A percentile compares a stretch with the other conserved stretches of the same genome.
Evolutionary conservation across 2,888 invertebrate genomes (phyloP).

Genomic region (Hyppa rectilinea): DNA sequence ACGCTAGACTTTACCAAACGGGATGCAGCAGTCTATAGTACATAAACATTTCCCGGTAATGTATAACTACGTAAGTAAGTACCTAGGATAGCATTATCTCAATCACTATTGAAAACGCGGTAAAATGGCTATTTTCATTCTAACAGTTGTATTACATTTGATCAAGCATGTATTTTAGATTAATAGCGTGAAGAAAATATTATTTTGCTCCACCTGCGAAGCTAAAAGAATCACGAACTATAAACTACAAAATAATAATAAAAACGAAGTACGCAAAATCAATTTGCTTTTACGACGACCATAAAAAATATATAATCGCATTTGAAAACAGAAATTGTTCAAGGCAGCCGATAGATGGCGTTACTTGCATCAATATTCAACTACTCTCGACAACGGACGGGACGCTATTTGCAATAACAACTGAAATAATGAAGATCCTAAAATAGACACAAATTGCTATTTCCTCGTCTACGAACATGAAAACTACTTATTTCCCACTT

Average conservation of each 20-base stretch:
- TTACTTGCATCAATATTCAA: background rate
- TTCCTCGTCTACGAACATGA: constrained; percentile 25
- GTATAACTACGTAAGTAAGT: background rate
- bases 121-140: background rate
- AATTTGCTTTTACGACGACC: background rate
- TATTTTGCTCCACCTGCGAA: background rate
- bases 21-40: background rate
- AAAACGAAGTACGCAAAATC: constrained; percentile 10
- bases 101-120: background rate
- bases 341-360: constrained; percentile 33
- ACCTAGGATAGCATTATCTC: background rate
- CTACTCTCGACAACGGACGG: constrained; percentile 13
- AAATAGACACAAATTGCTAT: constrained; percentile 45
- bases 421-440: constrained; percentile 19
- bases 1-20: background rate
- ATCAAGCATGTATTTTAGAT: no score
- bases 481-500: constrained; percentile 30
- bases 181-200: background rate
- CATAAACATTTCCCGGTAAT: background rate
- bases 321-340: background rate
- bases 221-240: background rate
- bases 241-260: constrained; percentile 8
- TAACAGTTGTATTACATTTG: background rate
- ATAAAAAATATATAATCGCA: constrained; percentile 5
- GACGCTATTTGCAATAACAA: constrained; percentile 27